Evolutionary conservation across 2,113 vertebrate genomes (phyloP).

Genomic region (Corvus hawaiiensis): DNA sequence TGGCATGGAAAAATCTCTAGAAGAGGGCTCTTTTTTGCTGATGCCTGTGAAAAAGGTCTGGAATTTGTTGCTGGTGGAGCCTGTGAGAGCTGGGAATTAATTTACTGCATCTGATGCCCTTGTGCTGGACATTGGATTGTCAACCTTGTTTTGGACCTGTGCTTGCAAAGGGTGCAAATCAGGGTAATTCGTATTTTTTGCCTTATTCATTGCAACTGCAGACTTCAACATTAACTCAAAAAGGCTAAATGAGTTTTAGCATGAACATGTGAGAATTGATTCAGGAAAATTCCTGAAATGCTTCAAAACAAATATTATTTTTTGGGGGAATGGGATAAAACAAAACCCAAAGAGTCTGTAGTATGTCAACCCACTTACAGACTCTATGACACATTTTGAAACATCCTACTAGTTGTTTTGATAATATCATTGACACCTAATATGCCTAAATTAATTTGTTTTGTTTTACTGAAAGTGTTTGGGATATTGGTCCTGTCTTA

Average conservation of each 20-base stretch:
- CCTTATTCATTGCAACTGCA: background rate
- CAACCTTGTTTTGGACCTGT: background rate
- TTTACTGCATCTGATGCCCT: background rate
- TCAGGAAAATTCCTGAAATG: background rate
- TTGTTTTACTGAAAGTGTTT: background rate
- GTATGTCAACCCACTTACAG: background rate
- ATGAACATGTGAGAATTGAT: background rate
- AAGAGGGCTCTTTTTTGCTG: background rate
- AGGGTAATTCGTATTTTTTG: rapidly evolving
- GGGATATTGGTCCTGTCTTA: background rate
- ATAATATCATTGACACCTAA: background rate
- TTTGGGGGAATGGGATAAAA: background rate
- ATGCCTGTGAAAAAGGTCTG: background rate
- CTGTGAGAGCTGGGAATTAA: background rate
- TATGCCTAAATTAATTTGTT: background rate
- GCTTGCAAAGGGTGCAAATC: background rate
- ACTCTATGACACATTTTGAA: background rate
- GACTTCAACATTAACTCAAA: background rate
- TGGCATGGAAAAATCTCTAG: background rate
- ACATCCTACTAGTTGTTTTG: background rate
- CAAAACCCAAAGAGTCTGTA: background rate
- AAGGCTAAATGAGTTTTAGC: background rate
- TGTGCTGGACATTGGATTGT: background rate
- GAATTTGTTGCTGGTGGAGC: background rate
- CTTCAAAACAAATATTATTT: background rate